Base-by-base conservation (phyloP, 2,797 vertebrate genomes). In the Gambelia wislizenii region DNA sequence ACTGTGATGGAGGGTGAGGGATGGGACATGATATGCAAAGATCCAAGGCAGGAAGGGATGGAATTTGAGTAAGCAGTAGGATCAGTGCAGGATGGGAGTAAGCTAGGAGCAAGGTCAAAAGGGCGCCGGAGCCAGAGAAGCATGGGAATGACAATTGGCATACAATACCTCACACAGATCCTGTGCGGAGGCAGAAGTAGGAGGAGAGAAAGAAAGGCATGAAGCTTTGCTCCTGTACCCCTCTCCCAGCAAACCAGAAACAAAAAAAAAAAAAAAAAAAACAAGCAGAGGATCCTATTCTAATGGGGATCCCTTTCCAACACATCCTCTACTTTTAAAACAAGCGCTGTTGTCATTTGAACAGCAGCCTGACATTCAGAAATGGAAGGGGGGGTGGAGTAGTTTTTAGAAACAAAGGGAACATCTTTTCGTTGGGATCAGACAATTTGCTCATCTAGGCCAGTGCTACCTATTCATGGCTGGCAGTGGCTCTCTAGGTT, bases 131-230 rank as follows among this genome's bases (percentile, higher is more conserved):
- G 39, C 16, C 13, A 2, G 30, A 3, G 36, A 56, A 77, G 36
- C 25, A 3, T 2, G 42, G 2, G 74, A 59, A 42, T 4, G 30
- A 13, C 22, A 27, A 47, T 52, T 0, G 0, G 12, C 25, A 83
- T 89, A 78, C 97, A 90, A 91, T 98, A 98, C 98, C 98, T 98
- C 97, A 98, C 97, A 98, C 98, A 98, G 97, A 98, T 98, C 98
- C 98, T 98, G 95, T 75, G 96, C 89, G 91, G 92, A 96, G 90
- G 96, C 94, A 94, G 95, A 70, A 54, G 80, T 89, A 56, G 82
- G 95, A 95, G 97, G 90, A 96, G 89, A 93, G 16, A 83, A 52
- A 91, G 69, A 87, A 54, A 83, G 14, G 13, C 83, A 84, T 95
- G 94, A 93, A 91, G 54, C 75, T 84, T 80, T 59, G 54, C 56